These are phyloP conservation scores for Lepus americanus DNA, from an alignment of 2,113 vertebrate species.

Conservation along the genomic window DNA sequence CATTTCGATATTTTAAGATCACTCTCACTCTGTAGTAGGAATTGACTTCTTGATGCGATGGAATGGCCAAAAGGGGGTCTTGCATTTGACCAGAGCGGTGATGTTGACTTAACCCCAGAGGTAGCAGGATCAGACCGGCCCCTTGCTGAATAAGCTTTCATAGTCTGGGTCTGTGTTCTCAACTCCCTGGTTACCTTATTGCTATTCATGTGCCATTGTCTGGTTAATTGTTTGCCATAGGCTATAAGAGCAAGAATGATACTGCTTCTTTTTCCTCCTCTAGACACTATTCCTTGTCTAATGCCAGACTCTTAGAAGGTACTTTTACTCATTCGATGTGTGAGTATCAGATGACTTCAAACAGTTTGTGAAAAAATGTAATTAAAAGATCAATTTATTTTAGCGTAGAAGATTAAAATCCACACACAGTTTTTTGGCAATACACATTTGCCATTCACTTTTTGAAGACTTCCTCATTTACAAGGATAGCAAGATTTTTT, in stretches of 20 bases:
- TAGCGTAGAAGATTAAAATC: too few species aligned
- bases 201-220: background rate
- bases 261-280: background rate
- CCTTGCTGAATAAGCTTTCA: rapidly evolving
- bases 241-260: background rate
- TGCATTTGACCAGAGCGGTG: background rate
- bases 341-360: too few species aligned
- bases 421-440: too few species aligned
- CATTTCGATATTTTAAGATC: background rate
- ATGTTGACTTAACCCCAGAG: rapidly evolving
- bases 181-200: background rate
- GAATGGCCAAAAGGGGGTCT: background rate
- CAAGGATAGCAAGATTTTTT: too few species aligned
- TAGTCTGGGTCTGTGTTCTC: background rate
- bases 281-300: background rate
- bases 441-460: too few species aligned
- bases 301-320: background rate
- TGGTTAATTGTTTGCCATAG: background rate
- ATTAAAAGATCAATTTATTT: too few species aligned
- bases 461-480: too few species aligned
- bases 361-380: too few species aligned
- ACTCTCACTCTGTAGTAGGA: background rate
- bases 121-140: background rate
- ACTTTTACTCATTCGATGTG: background rate
- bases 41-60: background rate